Conservation (phyloP, 2,888 invertebrate species). For the Deroplatys truncata region DNA sequence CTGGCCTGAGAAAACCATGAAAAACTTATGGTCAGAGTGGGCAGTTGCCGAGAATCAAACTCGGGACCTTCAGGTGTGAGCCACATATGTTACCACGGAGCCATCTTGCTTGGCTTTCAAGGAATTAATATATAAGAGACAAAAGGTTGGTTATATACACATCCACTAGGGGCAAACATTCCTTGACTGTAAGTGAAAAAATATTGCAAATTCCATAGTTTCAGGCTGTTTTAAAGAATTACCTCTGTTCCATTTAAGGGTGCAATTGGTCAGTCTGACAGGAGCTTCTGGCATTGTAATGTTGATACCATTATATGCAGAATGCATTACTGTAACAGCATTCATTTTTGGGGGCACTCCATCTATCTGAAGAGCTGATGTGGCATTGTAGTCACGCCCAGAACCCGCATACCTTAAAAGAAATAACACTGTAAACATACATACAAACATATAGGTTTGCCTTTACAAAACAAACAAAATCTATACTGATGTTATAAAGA, state of each 20-base stretch:
- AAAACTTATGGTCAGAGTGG: no score
- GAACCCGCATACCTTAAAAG: slow-evolving; percentile 68
- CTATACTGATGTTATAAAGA: no score
- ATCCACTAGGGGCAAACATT: no score
- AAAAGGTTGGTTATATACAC: no score
- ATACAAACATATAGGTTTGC: neutral
- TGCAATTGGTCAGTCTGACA: slow-evolving; percentile 73
- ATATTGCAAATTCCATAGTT: neutral
- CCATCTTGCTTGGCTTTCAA: no score
- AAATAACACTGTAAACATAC: neutral
- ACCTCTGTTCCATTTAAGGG: slow-evolving; percentile 75
- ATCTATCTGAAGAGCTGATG: slow-evolving; percentile 80
- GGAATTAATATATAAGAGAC: no score
- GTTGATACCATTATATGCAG: slow-evolving; percentile 91
- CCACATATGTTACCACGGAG: no score
- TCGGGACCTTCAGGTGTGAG: no score
- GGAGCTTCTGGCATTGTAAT: slow-evolving; percentile 80
- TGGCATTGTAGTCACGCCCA: slow-evolving; percentile 71
- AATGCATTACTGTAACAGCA: slow-evolving; percentile 75
- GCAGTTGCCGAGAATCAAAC: no score
- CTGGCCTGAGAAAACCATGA: no score
- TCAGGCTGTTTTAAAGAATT: slow-evolving; percentile 30
- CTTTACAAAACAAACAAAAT: no score
- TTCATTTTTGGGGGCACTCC: slow-evolving; percentile 88
- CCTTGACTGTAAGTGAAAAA: no score